These are phyloP conservation scores for Xanthostigma xanthostigma DNA, from an alignment of 2,888 invertebrate genomes.

Conservation along the genomic window DNA sequence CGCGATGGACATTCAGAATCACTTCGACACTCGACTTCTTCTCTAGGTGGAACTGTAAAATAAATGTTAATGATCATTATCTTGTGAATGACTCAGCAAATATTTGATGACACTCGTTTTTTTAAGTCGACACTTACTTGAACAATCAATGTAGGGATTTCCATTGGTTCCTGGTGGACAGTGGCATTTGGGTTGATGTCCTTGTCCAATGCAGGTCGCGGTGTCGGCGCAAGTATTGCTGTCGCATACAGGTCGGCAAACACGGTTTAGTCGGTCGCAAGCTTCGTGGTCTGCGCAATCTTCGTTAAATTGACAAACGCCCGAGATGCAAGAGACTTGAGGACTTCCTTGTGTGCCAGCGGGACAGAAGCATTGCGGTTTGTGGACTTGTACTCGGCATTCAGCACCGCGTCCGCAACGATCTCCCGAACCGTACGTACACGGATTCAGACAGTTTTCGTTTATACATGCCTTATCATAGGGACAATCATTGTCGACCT, in stretches of 20 bases:
- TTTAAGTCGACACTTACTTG: slow-evolving; percentile 26
- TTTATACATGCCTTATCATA: slow-evolving; percentile 69
- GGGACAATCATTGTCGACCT: slow-evolving; percentile 64
- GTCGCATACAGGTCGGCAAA: slow-evolving; percentile 69
- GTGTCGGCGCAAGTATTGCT: slow-evolving; percentile 66
- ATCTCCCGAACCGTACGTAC: slow-evolving; percentile 38
- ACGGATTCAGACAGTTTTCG: slow-evolving; percentile 68
- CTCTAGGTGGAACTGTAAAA: slow-evolving; percentile 17
- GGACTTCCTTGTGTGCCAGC: slow-evolving; percentile 75
- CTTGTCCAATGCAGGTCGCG: slow-evolving; percentile 58
- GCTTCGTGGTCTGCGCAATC: slow-evolving; percentile 75
- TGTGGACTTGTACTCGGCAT: slow-evolving; percentile 60
- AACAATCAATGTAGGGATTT: slow-evolving; percentile 61
- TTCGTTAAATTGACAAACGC: slow-evolving; percentile 75
- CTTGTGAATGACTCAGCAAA: too few species aligned
- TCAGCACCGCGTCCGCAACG: slow-evolving; percentile 68
- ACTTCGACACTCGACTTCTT: slow-evolving; percentile 47
- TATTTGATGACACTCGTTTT: background rate
- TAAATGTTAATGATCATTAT: background rate
- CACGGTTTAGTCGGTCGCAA: slow-evolving; percentile 68
- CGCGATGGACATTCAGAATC: slow-evolving; percentile 65
- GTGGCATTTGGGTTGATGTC: slow-evolving; percentile 62
- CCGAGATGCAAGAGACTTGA: slow-evolving; percentile 63
- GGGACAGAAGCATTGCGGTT: slow-evolving; percentile 70
- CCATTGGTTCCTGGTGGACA: slow-evolving; percentile 64